Evolutionary conservation across 1,140 invertebrate species (phyloP).

Genomic region (Lepidurus couesii): DNA sequence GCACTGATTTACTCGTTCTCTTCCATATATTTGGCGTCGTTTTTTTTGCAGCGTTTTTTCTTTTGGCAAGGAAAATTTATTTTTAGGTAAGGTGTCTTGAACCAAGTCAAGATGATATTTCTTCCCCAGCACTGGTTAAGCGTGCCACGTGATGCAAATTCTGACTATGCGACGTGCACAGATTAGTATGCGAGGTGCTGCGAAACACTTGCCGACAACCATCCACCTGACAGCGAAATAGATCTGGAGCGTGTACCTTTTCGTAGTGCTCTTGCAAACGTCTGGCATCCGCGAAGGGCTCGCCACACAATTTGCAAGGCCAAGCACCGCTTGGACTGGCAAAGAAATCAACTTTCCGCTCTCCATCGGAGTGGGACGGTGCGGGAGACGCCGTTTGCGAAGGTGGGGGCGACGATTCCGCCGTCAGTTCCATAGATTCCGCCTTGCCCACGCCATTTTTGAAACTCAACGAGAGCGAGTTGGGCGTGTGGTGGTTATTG

Average conservation of each 20-base stretch:
- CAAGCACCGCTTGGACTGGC: conserved; percentile 53
- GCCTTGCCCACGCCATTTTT: conserved; percentile 46
- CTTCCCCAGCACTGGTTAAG: conserved; percentile 9
- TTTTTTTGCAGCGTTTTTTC: neutral
- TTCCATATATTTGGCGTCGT: neutral
- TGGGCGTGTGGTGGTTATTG: conserved; percentile 37
- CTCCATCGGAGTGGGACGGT: conserved; percentile 39
- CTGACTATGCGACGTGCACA: conserved; percentile 14
- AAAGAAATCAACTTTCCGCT: conserved; percentile 38
- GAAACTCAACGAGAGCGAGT: conserved; percentile 36
- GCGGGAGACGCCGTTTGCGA: conserved; percentile 31
- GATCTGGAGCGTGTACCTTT: conserved; percentile 56
- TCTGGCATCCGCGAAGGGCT: conserved; percentile 53
- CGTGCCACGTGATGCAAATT: conserved; percentile 21
- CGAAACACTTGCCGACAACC: conserved; percentile 20
- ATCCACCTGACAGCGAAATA: conserved; percentile 6
- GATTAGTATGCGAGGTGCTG: conserved; percentile 21
- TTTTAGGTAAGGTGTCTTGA: neutral
- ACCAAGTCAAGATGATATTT: neutral
- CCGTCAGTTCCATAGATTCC: conserved; percentile 52
- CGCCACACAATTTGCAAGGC: conserved; percentile 59
- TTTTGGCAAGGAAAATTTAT: neutral
- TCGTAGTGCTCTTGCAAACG: conserved; percentile 62
- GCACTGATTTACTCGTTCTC: neutral
- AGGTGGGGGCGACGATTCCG: conserved; percentile 41